Evolutionary conservation across 2,888 invertebrate genomes (phyloP).

Genomic region (Drosophila lutescens): DNA sequence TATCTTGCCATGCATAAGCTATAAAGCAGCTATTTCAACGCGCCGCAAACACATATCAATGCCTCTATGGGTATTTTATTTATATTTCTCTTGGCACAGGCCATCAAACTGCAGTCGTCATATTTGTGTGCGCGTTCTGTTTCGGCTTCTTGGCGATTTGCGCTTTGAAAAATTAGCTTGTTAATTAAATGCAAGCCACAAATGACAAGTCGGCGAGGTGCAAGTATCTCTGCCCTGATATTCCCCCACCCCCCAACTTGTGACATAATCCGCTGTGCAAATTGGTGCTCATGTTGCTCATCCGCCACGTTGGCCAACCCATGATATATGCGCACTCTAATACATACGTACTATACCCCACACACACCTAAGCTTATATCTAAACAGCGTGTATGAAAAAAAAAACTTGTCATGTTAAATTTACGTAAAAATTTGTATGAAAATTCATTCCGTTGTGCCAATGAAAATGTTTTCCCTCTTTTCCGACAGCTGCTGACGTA

Average conservation of each 20-base stretch:
- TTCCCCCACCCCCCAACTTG: slow-evolving; percentile 6
- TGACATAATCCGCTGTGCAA: slow-evolving; percentile 73
- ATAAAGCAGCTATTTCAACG: slow-evolving; percentile 47
- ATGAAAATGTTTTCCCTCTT: slow-evolving; percentile 52
- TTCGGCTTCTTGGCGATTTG: slow-evolving; percentile 62
- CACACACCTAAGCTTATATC: not conserved
- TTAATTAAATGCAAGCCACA: slow-evolving; percentile 77
- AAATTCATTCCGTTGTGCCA: slow-evolving; percentile 66
- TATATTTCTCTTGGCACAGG: slow-evolving; percentile 28
- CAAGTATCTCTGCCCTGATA: slow-evolving; percentile 8
- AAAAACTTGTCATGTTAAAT: slow-evolving; percentile 72
- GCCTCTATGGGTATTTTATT: slow-evolving; percentile 12
- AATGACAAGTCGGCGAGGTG: slow-evolving; percentile 63
- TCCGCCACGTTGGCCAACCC: slow-evolving; percentile 60
- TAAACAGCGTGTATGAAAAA: slow-evolving; percentile 36
- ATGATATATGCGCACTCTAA: slow-evolving; percentile 46
- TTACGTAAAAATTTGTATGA: slow-evolving; percentile 62
- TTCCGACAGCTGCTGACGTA: slow-evolving; percentile 26
- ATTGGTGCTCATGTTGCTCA: slow-evolving; percentile 71
- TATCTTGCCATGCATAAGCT: slow-evolving; percentile 56
- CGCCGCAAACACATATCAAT: slow-evolving; percentile 21
- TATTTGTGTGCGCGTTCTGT: not conserved
- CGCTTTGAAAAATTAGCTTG: slow-evolving; percentile 79
- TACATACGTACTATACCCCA: slow-evolving; percentile 4
- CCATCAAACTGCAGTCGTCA: slow-evolving; percentile 28